phyloP scores from a whole-genome alignment of 35 echinoderm and acorn worm species.

The Acanthaster planci region DNA sequence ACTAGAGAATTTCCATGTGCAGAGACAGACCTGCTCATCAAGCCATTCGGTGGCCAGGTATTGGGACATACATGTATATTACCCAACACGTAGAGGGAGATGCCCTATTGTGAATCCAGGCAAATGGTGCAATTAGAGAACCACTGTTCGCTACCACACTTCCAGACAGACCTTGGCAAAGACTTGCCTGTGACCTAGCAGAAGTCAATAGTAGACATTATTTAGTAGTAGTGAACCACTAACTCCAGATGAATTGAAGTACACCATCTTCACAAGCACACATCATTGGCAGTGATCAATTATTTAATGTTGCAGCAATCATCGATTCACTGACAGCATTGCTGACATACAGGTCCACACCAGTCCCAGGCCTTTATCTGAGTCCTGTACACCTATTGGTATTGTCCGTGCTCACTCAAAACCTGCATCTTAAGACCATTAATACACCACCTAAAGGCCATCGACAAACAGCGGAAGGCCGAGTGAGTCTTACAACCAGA shows the following conservation, averaged over 20 bases:
- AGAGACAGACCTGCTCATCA: too few species aligned
- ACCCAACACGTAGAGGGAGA: too few species aligned
- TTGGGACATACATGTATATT: too few species aligned
- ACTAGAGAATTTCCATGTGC: too few species aligned
- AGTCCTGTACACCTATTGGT: not conserved
- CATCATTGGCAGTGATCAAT: not conserved
- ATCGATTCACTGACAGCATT: not conserved
- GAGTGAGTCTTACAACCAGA: not conserved
- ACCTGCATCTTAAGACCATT: not conserved
- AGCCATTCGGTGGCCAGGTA: too few species aligned
- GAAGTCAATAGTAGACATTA: not conserved
- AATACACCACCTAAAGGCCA: too few species aligned
- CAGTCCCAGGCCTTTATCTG: not conserved
- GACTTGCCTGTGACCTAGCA: not conserved
- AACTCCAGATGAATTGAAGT: not conserved
- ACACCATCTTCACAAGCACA: not conserved
- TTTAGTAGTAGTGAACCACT: not conserved
- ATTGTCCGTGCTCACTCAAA: not conserved
- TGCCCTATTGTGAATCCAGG: too few species aligned
- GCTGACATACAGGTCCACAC: constrained; percentile 25
- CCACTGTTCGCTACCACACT: too few species aligned
- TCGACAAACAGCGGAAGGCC: not conserved
- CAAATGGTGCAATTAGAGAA: too few species aligned
- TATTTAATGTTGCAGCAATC: not conserved
- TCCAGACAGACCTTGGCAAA: not conserved